A percentile compares a stretch with the other conserved stretches of the same genome.
Conservation (phyloP, 2,113 vertebrate genomes). For the Odontophorus gujanensis region DNA sequence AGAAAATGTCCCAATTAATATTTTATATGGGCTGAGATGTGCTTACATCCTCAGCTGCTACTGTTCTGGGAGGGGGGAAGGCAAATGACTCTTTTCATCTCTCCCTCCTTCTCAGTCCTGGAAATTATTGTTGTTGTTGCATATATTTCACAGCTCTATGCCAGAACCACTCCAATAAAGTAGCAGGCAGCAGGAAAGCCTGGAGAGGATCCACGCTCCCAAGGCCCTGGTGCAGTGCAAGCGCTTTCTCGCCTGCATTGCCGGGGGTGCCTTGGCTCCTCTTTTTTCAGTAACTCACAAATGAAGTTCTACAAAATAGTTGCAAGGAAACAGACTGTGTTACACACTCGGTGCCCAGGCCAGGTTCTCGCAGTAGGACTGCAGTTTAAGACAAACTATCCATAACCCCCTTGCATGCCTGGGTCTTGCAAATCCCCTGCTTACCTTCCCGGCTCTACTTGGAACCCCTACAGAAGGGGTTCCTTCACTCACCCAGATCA, state of each 20-base stretch:
- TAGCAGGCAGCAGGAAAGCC: conserved; percentile 8
- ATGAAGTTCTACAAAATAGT: background rate
- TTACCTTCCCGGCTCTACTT: conserved; percentile 14
- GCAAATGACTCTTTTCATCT: conserved; percentile 55
- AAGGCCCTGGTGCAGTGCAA: conserved; percentile 2
- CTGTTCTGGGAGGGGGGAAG: background rate
- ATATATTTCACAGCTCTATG: background rate
- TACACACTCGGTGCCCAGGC: background rate
- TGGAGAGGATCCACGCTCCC: conserved; percentile 15
- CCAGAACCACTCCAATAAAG: conserved; percentile 46
- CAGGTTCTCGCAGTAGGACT: background rate
- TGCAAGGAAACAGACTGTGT: background rate
- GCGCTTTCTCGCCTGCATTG: conserved; percentile 16
- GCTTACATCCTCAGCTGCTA: conserved; percentile 44
- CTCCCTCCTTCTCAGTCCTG: conserved; percentile 15
- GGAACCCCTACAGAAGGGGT: conserved; percentile 17
- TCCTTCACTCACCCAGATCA: conserved; percentile 5
- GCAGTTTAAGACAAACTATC: background rate
- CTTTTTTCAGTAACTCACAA: background rate
- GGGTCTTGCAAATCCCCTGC: background rate
- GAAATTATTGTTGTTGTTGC: conserved; percentile 48
- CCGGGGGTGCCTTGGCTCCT: background rate
- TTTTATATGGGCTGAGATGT: conserved; percentile 45
- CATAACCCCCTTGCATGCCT: accelerated
- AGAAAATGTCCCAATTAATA: conserved; percentile 53